Evolutionary conservation across 37 sponge, comb jelly and placozoan genomes (phyloP), one percentile per base, ranked within the genome.

Genomic region (Beroe forskalii): DNA sequence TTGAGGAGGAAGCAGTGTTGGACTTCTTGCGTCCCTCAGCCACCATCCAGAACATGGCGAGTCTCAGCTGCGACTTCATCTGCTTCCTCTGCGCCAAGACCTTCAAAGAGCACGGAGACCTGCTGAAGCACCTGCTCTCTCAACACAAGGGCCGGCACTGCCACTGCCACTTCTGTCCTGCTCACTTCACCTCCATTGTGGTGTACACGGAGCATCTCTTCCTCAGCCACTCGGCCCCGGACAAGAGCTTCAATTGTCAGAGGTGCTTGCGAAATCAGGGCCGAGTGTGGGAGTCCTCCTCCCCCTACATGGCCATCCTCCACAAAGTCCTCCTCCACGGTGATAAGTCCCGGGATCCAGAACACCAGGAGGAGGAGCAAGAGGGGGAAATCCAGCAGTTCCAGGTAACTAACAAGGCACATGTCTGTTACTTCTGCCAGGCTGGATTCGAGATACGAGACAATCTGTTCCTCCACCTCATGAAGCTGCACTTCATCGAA

Each of bases 341-440:
- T 2, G 38, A 31, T 14, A 30, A 19, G 2, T 4, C 25, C 23
- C 35, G 4, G 35, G 38, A 9, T 35, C 9, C 2, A 2, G 72
- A 69, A 1, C 27, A 69, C 19, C 1, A 14, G 28, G 66, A 8
- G 4, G 66, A 19, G n/a, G 23, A 28, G 4, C 20, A 24, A 23
- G 4, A 6, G 20, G 2, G n/a, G 2, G 20, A 20, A 4, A 24
- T 28, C 3, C 6, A 63, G 9, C 33, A 69, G 17, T 69, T 6
- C 19, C 35, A 14, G 20, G 28, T 35, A 14, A 48, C 12, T 12
- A 48, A 48, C 12, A 12, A 12, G 6, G 12, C 12, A 12, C 12
- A 17, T 17, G 72, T 69, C 1, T 69, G 72, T 35, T 37, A 69
- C 38, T 69, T 69, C 32, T 69, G 72, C 19, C 27, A 69, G 32